Conservation (phyloP, 1,140 invertebrate genomes). For the Akabosia matsudoensis region DNA sequence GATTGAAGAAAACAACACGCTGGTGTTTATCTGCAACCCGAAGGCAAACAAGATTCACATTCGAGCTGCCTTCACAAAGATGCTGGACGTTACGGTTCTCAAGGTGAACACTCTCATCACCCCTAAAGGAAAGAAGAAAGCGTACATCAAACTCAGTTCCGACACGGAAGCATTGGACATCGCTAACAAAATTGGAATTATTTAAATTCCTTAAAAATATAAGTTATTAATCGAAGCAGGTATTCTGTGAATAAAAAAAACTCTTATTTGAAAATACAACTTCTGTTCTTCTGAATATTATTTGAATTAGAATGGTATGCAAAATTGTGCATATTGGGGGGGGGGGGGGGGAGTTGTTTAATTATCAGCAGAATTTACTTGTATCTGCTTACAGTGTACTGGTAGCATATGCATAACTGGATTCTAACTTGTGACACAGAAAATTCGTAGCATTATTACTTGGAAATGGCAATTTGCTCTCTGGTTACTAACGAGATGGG, state of each 20-base stretch:
- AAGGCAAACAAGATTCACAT: conserved; percentile 97
- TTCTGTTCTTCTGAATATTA: neutral
- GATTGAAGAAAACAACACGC: conserved; percentile 98
- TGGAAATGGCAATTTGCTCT: too few species aligned
- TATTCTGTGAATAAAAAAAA: neutral
- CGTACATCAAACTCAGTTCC: conserved; percentile 89
- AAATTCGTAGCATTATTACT: too few species aligned
- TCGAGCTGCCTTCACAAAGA: conserved; percentile 86
- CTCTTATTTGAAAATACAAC: neutral
- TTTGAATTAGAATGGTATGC: too few species aligned
- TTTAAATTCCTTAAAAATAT: conserved; percentile 62
- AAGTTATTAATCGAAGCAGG: neutral
- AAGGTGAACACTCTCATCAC: conserved; percentile 96
- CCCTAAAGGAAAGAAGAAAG: conserved; percentile 98
- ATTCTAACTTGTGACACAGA: too few species aligned
- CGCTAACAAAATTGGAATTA: conserved; percentile 97
- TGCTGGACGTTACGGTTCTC: conserved; percentile 95
- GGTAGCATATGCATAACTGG: too few species aligned
- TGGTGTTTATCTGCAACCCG: conserved; percentile 95
- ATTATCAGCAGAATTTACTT: too few species aligned
- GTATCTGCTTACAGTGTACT: too few species aligned
- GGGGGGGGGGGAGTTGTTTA: too few species aligned
- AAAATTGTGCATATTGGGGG: too few species aligned
- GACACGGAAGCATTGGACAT: conserved; percentile 99
- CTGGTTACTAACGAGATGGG: too few species aligned